Base-by-base conservation (phyloP, 2,113 vertebrate genomes). In the Halcyon malimbica region DNA sequence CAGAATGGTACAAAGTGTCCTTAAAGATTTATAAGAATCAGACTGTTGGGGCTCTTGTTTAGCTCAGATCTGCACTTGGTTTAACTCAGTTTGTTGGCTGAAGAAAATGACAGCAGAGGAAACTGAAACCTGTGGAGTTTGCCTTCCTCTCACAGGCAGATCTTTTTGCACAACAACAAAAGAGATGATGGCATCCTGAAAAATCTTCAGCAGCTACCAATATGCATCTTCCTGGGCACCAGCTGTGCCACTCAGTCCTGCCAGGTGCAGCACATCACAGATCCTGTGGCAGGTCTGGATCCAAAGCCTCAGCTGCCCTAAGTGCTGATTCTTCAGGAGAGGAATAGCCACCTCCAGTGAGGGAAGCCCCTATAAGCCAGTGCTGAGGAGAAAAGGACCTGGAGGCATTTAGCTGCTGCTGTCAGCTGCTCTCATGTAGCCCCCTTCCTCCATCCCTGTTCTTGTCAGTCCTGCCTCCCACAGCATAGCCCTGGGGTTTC, bases 21-120 rank as follows among this genome's bases (percentile, higher is more conserved):
- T 94, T 89, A 94, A 94, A 91, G 62, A 89, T 94, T 96, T 93
- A 95, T 82, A 46, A 93, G 69, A 91, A 91, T 78, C 42, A 69
- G 77, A 44, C 84, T 93, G 35, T n/a, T 84, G 81, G 46, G 74
- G 73, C 11, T 95, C 24, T 81, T 81, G 46, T 87, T 89, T 87
- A 89, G 50, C 87, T 95, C 73, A 94, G 60, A 70, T 78, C 48
- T 14, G 59, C 5, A n/a, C 89, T 87, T 96, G 39, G 53, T 82
- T 92, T 91, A 94, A 81, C 87, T 59, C 69, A 41, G 37, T 91
- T 91, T 37, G n/a, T 84, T 82, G 81, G 68, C 18, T 28, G 60
- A 74, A 78, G 64, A 79, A 65, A 69, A 69, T 41, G 33, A 53
- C 54, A 81, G 59, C 59, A 77, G 60, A 59, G 10, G 68, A 78